These are phyloP conservation scores for Sinohyriopsis cumingii DNA, from an alignment of 2,888 invertebrate species.

Conservation along the genomic window DNA sequence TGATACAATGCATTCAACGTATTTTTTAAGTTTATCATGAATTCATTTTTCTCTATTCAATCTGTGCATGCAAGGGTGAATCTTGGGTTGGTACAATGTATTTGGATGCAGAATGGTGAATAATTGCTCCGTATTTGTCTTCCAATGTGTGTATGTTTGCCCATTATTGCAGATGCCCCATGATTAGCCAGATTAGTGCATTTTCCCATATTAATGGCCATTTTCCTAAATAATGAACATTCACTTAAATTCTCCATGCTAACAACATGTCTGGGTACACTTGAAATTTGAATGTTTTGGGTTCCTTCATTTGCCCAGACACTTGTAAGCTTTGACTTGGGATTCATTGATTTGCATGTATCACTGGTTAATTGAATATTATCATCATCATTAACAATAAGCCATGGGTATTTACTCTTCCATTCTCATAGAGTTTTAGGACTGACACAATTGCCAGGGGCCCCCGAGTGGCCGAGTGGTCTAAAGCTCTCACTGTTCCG, in stretches of 20 bases:
- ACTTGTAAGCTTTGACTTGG: conserved; percentile 1
- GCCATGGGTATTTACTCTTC: too few species aligned
- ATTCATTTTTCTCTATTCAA: conserved; percentile 26
- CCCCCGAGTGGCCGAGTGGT: too few species aligned
- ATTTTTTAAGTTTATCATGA: conserved; percentile 23
- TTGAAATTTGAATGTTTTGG: conserved; percentile 5
- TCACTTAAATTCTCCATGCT: background rate
- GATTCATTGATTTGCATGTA: too few species aligned
- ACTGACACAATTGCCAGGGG: too few species aligned
- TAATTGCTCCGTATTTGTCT: conserved; percentile 19
- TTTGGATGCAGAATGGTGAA: conserved; percentile 24
- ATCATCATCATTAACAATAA: too few species aligned
- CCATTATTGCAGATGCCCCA: conserved; percentile 31
- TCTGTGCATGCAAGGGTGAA: conserved; percentile 28
- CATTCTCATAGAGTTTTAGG: too few species aligned
- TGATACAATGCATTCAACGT: conserved; percentile 26
- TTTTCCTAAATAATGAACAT: background rate
- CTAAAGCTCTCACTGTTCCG: too few species aligned
- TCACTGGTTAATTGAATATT: too few species aligned
- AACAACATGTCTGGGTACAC: background rate
- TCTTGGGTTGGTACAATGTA: conserved; percentile 28
- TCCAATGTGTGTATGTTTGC: conserved; percentile 22
- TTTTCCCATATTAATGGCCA: conserved; percentile 10
- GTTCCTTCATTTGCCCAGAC: conserved; percentile 18
- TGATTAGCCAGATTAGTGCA: conserved; percentile 28